Conservation (phyloP, 2,797 vertebrate species). For the Lindbergichthys nudifrons region DNA sequence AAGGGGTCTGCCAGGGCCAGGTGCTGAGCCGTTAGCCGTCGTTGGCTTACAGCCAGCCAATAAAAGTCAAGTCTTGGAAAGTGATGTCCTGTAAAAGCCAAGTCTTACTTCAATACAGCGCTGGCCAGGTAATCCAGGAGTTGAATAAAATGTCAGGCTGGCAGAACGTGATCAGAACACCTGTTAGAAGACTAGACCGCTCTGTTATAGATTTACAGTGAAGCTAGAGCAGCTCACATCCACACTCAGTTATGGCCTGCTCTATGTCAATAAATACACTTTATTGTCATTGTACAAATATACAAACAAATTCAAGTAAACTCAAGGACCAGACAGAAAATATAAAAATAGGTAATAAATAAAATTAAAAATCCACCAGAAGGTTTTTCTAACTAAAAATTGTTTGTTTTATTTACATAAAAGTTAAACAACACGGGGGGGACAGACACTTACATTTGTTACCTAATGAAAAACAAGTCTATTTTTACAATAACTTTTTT, state of each 20-base stretch:
- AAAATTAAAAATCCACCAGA: too few species aligned
- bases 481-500: too few species aligned
- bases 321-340: too few species aligned
- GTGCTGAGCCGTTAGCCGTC: slow-evolving; percentile 59
- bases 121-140: slow-evolving; percentile 53
- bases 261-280: slow-evolving; percentile 4
- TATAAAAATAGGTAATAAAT: too few species aligned
- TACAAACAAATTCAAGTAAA: too few species aligned
- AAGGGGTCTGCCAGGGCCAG: slow-evolving; percentile 55
- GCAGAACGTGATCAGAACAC: slow-evolving; percentile 45
- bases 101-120: slow-evolving; percentile 57
- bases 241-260: slow-evolving; percentile 26
- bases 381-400: too few species aligned
- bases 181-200: slow-evolving; percentile 38
- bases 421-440: too few species aligned
- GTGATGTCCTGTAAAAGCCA: slow-evolving; percentile 61
- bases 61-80: slow-evolving; percentile 70
- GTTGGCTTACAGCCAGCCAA: slow-evolving; percentile 58
- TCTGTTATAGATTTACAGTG: slow-evolving; percentile 6
- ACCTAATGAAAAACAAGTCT: too few species aligned
- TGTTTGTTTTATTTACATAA: too few species aligned
- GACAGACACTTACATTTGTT: too few species aligned
- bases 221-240: slow-evolving; percentile 7
- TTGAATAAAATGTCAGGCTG: slow-evolving; percentile 57
- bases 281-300: too few species aligned